These are phyloP conservation scores for Parotia lawesii DNA, from an alignment of 2,113 vertebrate genomes.

Conservation along the genomic window DNA sequence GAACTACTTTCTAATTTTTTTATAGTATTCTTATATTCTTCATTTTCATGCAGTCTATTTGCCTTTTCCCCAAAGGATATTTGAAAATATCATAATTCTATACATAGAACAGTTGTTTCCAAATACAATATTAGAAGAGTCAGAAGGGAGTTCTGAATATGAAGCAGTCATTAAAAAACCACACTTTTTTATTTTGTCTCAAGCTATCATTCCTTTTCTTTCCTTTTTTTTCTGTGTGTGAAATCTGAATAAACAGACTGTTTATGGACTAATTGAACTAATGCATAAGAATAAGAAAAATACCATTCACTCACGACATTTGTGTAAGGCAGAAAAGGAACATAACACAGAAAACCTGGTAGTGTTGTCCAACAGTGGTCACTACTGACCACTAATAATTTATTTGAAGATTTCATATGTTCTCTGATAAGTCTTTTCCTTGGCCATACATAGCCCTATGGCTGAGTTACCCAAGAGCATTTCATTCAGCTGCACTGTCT, in stretches of 20 bases:
- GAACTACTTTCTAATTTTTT: constrained; percentile 74
- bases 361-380: background rate
- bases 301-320: background rate
- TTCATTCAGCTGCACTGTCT: background rate
- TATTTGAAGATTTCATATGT: rapidly evolving
- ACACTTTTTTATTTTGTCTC: background rate
- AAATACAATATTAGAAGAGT: background rate
- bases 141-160: background rate
- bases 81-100: constrained; percentile 57
- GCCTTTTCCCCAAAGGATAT: constrained; percentile 61
- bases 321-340: background rate
- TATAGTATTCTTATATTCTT: constrained; percentile 68
- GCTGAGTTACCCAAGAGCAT: background rate
- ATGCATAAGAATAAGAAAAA: background rate
- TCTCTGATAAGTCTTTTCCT: background rate
- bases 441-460: background rate
- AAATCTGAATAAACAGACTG: background rate
- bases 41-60: constrained; percentile 70
- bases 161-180: background rate
- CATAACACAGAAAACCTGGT: background rate
- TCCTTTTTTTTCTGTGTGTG: background rate
- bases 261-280: background rate
- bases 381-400: background rate
- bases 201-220: background rate
- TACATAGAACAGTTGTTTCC: constrained; percentile 29